Conservation (phyloP, 2,888 invertebrate genomes). For the Spialia ferax region DNA sequence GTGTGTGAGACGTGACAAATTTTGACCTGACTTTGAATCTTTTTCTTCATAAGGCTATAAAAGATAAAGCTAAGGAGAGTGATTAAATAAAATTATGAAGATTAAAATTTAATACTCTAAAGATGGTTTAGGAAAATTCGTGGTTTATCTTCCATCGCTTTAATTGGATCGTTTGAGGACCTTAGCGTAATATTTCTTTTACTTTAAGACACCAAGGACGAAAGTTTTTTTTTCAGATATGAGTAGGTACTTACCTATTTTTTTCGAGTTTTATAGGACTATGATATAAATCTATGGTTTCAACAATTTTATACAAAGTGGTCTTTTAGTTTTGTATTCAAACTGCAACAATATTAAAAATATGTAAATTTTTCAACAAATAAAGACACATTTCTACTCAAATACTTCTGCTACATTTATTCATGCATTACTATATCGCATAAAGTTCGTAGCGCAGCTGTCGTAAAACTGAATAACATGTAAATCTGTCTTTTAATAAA, state of each 20-base stretch:
- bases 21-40: not conserved
- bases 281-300: no score
- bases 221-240: not conserved
- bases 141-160: constrained; percentile 22
- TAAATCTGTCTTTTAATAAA: constrained; percentile 34
- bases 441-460: constrained; percentile 1
- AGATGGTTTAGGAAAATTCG: constrained; percentile 15
- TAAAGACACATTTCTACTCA: no score
- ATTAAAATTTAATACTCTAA: constrained; percentile 9
- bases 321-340: no score
- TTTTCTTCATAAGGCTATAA: not conserved
- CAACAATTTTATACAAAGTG: no score
- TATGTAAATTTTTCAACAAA: no score
- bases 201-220: not conserved
- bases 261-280: no score
- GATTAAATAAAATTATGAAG: constrained; percentile 12
- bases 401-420: not conserved
- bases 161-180: constrained; percentile 14
- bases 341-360: no score
- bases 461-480: constrained; percentile 29
- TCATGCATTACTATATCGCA: constrained; percentile 12
- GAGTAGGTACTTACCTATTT: no score
- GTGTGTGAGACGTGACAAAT: no score
- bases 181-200: not conserved
- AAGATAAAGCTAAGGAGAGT: constrained; percentile 9